Evolutionary conservation across 2,797 vertebrate genomes (phyloP), one percentile per base, ranked within the genome.

Genomic region (Betta splendens): DNA sequence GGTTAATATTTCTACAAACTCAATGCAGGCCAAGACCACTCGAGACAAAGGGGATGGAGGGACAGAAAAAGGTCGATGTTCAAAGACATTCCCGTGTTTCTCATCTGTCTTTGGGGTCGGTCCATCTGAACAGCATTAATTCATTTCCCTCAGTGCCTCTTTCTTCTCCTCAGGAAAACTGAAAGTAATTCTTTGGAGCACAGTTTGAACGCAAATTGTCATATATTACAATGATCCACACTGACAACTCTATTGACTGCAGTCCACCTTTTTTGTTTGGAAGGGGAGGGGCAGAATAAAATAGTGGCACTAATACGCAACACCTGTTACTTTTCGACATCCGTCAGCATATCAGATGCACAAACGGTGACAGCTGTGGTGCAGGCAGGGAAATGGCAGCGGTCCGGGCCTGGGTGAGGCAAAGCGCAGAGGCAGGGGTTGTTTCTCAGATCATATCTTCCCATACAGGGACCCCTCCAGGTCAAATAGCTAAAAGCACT

Each of bases 311-410:
- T 89, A 92, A 92, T 77, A 71, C 5, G 70, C 56, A 87, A 78
- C 87, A 93, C 88, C 89, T 93, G 89, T 85, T 93, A 75, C 79
- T 75, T 74, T 81, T 79, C 69, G 53, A 69, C 39, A 67, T 71
- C 79, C 75, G 77, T 87, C 84, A 87, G 63, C 79, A 79, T 88
- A 87, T 92, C 83, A 87, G 81, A 80, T 25, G n/a, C 71, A 89
- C 59, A 21, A 89, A 89, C 84, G 89, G 67, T 75, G 82, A 90
- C 90, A 94, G 89, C 88, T 94, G 89, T 75, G 83, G 81, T 68
- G 77, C 75, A 58, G 79, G 77, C 72, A 18, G 67, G 62, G 83
- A 90, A 85, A 85, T 74, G 76, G 66, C 29, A 8, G 25, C 12
- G 35, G 49, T 68, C 60, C 18, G 46, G 42, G 36, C n/a, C 42